Conservation (phyloP, 2,797 vertebrate species). For the Pangasius krempfi region DNA sequence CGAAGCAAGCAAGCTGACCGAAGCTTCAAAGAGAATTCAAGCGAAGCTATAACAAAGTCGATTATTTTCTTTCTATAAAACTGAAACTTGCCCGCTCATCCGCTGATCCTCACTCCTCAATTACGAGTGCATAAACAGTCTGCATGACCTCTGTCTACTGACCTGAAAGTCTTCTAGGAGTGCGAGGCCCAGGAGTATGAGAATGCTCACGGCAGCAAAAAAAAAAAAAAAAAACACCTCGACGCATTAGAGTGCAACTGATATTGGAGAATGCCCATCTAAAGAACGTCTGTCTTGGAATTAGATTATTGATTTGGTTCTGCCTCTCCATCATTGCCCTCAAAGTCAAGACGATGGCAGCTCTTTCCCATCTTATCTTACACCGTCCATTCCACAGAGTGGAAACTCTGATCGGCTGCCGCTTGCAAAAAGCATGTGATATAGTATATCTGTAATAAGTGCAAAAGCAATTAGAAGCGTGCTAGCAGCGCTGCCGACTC, state of each 20-base stretch:
- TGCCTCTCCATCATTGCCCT: constrained; percentile 44
- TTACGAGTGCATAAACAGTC: constrained; percentile 1
- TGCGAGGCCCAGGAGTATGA: constrained; percentile 36
- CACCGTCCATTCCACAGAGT: constrained; percentile 28
- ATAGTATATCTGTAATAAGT: not conserved
- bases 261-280: constrained; percentile 54
- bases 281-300: constrained; percentile 54
- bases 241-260: constrained; percentile 48
- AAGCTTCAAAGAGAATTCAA: constrained; percentile 7
- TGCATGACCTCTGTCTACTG: constrained; percentile 16
- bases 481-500: not conserved
- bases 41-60: not conserved
- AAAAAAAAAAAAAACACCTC: constrained; percentile 21
- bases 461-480: constrained; percentile 15
- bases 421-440: constrained; percentile 22
- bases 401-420: constrained; percentile 17
- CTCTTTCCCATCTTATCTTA: constrained; percentile 46
- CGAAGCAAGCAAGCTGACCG: not conserved
- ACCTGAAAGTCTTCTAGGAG: constrained; percentile 19
- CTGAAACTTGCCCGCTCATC: not conserved
- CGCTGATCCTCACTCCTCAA: not conserved
- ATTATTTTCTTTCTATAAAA: not conserved
- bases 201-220: constrained; percentile 43
- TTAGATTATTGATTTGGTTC: constrained; percentile 60
- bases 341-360: constrained; percentile 51